Percentiles rank a stretch among this genome's conserved stretches.
Conservation (phyloP, 2,113 vertebrate species). For the Corvus cornix region DNA sequence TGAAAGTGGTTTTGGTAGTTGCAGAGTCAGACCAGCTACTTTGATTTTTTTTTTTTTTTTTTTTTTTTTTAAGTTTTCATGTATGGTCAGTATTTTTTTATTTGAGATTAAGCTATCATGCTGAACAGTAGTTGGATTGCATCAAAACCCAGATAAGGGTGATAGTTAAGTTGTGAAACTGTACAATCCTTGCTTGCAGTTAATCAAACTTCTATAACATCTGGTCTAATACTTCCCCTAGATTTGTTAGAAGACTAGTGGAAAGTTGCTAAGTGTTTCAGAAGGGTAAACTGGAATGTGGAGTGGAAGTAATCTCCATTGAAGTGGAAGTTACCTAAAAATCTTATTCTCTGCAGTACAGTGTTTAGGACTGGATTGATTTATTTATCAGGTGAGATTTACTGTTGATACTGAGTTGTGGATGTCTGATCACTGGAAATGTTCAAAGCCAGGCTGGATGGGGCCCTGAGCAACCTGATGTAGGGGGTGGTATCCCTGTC, state of each 20-base stretch:
- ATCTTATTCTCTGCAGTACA: neutral
- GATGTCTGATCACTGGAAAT: neutral
- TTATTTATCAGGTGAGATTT: neutral
- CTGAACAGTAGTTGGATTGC: neutral
- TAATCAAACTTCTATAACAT: neutral
- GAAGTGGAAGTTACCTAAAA: neutral
- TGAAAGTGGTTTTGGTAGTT: neutral
- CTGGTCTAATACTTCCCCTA: neutral
- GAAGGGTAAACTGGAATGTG: neutral
- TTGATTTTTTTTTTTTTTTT: neutral
- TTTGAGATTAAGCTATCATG: neutral
- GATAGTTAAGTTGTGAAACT: neutral
- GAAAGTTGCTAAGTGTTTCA: neutral
- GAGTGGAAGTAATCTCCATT: neutral
- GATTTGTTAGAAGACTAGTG: neutral
- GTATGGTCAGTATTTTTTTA: neutral
- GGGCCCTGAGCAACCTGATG: neutral
- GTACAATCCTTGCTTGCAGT: neutral
- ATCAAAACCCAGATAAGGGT: neutral
- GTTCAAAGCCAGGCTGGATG: neutral
- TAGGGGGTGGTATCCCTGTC: neutral
- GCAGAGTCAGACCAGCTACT: neutral
- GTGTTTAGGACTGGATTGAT: neutral
- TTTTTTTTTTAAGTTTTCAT: neutral
- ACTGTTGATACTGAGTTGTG: neutral